phyloP scores from a whole-genome alignment of 2,113 vertebrate genomes.

The Oryzias javanicus region DNA sequence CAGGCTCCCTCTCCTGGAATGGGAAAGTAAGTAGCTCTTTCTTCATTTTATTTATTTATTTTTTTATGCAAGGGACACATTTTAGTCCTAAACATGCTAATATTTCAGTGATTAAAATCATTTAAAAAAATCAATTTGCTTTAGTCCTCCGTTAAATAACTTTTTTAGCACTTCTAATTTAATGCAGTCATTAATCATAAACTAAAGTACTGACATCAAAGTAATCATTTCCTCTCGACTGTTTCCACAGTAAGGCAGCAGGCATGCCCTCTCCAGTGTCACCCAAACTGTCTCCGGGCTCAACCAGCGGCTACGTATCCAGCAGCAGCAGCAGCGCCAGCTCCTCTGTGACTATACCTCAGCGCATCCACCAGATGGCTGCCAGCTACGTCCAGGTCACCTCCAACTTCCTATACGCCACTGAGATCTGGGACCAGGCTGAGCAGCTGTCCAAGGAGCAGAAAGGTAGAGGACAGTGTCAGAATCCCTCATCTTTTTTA shows the following conservation, averaged over 20 bases:
- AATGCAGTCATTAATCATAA: neutral
- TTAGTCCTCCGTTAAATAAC: neutral
- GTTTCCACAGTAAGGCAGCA: slow-evolving; percentile 83
- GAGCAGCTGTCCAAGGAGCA: slow-evolving; percentile 95
- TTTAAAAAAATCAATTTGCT: neutral
- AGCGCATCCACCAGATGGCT: slow-evolving; percentile 99
- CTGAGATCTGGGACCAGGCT: slow-evolving; percentile 98
- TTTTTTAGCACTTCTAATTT: neutral
- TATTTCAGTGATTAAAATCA: neutral
- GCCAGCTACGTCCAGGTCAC: slow-evolving; percentile 99
- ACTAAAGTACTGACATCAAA: neutral
- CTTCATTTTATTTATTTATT: too few relatives aligned
- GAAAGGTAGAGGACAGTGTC: slow-evolving; percentile 78
- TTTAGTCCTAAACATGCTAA: neutral
- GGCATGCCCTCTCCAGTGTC: slow-evolving; percentile 97
- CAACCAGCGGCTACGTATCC: slow-evolving; percentile 88
- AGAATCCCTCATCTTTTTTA: too few relatives aligned
- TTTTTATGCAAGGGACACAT: neutral
- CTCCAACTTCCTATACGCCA: slow-evolving; percentile 97
- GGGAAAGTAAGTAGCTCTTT: slow-evolving; percentile 85
- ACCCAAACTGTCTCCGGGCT: slow-evolving; percentile 95
- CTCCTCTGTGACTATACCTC: slow-evolving; percentile 96
- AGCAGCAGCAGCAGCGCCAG: slow-evolving; percentile 86
- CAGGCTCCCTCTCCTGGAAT: slow-evolving; percentile 97
- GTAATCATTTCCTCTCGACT: slow-evolving; percentile 1